Base-by-base conservation (phyloP, 1,140 invertebrate species). In the Mactra quadrangularis region DNA sequence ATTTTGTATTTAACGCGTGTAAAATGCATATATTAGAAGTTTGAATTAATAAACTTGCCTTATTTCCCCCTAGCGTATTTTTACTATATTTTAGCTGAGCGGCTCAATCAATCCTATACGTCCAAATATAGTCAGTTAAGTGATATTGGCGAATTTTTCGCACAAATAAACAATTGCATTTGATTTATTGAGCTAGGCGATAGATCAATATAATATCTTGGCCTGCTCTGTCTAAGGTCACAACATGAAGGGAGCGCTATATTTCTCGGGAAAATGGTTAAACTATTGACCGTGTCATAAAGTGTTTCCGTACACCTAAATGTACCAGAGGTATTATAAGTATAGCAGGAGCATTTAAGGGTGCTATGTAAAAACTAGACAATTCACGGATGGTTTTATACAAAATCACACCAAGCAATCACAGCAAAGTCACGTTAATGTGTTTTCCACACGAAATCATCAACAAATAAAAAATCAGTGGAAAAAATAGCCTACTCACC, bases 401-500 rank as follows among this genome's bases (percentile, higher is more conserved):
- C 11, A 68, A 1, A 68, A 25, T 68, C 45, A 50, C 45, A 68
- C 35, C 41, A 68, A 47, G 41, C 41, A 29, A 27, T 68, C 64
- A 68, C 64, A 31, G 64, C 64, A 68, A 68, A 50, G 47, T 25
- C 45, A 50, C 27, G 17, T 66, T 50, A 19, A 41, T 68, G 62
- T 31, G n/a, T 31, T 22, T 17, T 4, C 47, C 0, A 52, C 45
- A 70, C 66, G 29, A 70, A 70, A 70, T 33, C 11, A 1, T 52
- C 13, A 25, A 45, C 22, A 70, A 74, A 74, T 19, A 57, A 13
- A 41, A 7, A 7, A 41, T 41, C 6, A 41, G 6, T 7, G 19
- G 4, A 4, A 1, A 55, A 47, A 59, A 57, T n/a, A 27, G 41
- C 31, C 22, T 47, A 82, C 88, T 86, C 86, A 91, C 90, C 87